Conservation (phyloP, 1,140 invertebrate species). For the Epicauta chinensis region DNA sequence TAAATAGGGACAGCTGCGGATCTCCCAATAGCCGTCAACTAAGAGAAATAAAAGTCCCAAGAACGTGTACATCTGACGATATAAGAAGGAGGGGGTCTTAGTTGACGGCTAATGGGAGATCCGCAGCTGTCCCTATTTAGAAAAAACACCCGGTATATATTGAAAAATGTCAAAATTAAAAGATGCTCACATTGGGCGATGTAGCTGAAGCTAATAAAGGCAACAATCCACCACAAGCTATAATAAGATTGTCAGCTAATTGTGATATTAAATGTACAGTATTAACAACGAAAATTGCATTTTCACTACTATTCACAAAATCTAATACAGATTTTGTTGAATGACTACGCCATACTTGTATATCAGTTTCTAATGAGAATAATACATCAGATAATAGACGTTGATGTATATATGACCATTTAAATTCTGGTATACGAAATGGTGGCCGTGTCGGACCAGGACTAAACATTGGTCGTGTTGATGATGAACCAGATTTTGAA, state of each 20-base stretch:
- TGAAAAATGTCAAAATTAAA: no score
- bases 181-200: constrained; percentile 85
- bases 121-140: no score
- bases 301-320: constrained; percentile 96
- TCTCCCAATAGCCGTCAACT: no score
- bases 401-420: constrained; percentile 99
- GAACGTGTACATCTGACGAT: no score
- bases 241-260: constrained; percentile 97
- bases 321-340: constrained; percentile 95
- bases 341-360: constrained; percentile 84
- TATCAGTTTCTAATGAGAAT: constrained; percentile 95
- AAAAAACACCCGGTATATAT: no score
- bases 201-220: constrained; percentile 96
- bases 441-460: constrained; percentile 92
- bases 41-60: no score
- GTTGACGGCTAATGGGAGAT: no score
- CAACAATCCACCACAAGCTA: constrained; percentile 95
- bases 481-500: constrained; percentile 41
- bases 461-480: constrained; percentile 81
- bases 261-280: constrained; percentile 99
- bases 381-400: constrained; percentile 92
- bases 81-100: no score
- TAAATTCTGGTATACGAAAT: constrained; percentile 98
- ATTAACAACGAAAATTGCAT: constrained; percentile 98
- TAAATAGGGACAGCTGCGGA: no score